Conservation (phyloP, 2,113 vertebrate species). For the Beaufortia kweichowensis region DNA sequence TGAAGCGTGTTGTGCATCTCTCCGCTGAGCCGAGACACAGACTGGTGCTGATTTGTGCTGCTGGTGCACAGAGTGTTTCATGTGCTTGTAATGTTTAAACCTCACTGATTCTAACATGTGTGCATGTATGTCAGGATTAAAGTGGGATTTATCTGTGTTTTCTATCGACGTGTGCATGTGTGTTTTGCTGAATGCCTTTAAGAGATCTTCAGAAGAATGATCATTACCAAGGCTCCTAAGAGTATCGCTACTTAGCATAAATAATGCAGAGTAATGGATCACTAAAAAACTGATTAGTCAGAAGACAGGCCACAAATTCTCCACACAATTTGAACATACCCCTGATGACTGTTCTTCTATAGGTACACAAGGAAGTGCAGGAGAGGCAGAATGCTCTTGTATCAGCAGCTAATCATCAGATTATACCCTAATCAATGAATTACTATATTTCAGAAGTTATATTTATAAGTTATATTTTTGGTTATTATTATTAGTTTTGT, state of each 20-base stretch:
- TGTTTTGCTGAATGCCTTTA: slow-evolving; percentile 54
- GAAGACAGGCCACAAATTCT: slow-evolving; percentile 59
- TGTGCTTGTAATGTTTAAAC: slow-evolving; percentile 59
- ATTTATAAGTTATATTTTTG: neutral
- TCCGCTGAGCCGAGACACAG: slow-evolving; percentile 27
- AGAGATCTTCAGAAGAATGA: slow-evolving; percentile 61
- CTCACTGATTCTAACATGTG: slow-evolving; percentile 51
- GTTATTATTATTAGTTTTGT: slow-evolving; percentile 1
- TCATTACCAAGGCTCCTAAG: slow-evolving; percentile 60
- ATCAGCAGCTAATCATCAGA: neutral
- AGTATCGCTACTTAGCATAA: slow-evolving; percentile 71
- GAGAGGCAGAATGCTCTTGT: neutral
- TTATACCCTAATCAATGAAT: neutral
- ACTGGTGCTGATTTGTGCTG: slow-evolving; percentile 10
- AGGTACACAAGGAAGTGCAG: neutral
- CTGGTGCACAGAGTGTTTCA: slow-evolving; percentile 62
- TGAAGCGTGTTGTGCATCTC: slow-evolving; percentile 14
- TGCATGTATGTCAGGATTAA: slow-evolving; percentile 56
- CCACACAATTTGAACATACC: slow-evolving; percentile 39
- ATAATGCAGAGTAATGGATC: slow-evolving; percentile 76
- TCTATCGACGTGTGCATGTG: slow-evolving; percentile 19
- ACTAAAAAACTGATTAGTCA: slow-evolving; percentile 66
- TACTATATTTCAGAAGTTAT: neutral
- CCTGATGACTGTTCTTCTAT: slow-evolving; percentile 7
- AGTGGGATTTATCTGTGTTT: neutral